These are phyloP conservation scores for Gymnarchus niloticus DNA, from an alignment of 2,113 vertebrate genomes.

Conservation along the genomic window DNA sequence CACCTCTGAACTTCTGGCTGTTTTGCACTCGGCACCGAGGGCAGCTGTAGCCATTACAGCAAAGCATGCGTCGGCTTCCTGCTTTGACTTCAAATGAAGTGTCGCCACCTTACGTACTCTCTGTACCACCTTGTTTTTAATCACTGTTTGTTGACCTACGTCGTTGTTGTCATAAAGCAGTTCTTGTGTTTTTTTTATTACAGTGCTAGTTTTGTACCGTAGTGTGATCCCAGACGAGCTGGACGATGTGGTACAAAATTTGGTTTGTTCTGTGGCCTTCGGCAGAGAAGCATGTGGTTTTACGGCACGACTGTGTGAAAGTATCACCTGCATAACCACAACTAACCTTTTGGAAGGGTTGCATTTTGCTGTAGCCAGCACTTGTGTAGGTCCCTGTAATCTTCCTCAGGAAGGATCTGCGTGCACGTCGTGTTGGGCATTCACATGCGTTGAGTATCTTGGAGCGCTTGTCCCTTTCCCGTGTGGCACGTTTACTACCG, in stretches of 20 bases:
- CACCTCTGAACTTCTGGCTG: conserved; percentile 54
- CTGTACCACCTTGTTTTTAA: not conserved
- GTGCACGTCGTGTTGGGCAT: not conserved
- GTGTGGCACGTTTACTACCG: not conserved
- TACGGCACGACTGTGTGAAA: not conserved
- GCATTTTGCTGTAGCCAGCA: not conserved
- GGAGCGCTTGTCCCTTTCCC: not conserved
- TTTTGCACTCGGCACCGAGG: not conserved
- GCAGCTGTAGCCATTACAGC: not conserved
- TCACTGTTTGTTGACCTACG: not conserved
- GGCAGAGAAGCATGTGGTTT: not conserved
- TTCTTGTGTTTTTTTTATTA: not conserved
- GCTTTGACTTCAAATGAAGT: not conserved
- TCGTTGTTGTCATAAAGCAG: not conserved
- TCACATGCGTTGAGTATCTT: not conserved
- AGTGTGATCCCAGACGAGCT: conserved; percentile 17
- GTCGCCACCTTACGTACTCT: not conserved
- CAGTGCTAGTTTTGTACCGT: conserved; percentile 8
- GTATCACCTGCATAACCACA: not conserved
- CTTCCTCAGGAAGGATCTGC: too few species aligned
- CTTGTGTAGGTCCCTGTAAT: not conserved
- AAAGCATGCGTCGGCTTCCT: not conserved
- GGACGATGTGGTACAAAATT: conserved; percentile 11
- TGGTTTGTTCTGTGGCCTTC: not conserved
- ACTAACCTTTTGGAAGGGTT: conserved; percentile 12